Base-by-base conservation (phyloP, 1,140 invertebrate genomes). In the Drosophila azteca region DNA sequence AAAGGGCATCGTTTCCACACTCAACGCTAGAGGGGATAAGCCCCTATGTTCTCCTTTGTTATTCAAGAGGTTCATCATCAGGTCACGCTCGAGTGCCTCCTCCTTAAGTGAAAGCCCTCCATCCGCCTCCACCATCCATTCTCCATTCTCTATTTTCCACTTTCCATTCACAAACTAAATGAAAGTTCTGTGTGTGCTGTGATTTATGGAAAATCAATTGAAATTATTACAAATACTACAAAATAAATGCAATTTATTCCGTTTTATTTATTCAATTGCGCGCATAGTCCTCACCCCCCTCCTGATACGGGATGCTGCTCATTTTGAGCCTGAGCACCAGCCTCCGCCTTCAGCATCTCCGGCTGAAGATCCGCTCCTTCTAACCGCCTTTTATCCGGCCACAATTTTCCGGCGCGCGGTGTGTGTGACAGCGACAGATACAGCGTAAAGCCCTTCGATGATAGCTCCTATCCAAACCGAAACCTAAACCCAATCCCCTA, bases 211-310 rank as follows among this genome's bases (percentile, higher is more conserved):
- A 75, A 70, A 83, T 80, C 78, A 77, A 87, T 82, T 68, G 70
- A 82, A 87, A 76, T 87, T 82, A 87, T 83, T 76, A 75, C 59
- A 51, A 0, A 35, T 35, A 35, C 3, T 35, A 35, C 17, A 20
- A 78, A 77, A 79, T 76, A 88, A 83, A 88, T 87, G 70, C 79
- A 62, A 88, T 87, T 88, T 79, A 72, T 76, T 88, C 49, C 59
- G 63, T 79, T 81, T 79, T 81, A 83, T 87, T 79, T 73, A 87
- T 87, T 88, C 62, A 88, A 85, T 88, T 88, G 83, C 69, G 83
- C 69, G 41, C 53, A 50, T 77, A 26, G 54, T 76, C 52, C 59
- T 69, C n/a, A n/a, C 61, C 7, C 15, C 31, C 9, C 2, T 58
- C 7, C 29, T 20, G 15, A 52, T 73, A 11, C 73, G 65, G 71